Evolutionary conservation across 30 jellyfish, hydroid and myxozoan species (phyloP).

Genomic region (Pelagia noctiluca): DNA sequence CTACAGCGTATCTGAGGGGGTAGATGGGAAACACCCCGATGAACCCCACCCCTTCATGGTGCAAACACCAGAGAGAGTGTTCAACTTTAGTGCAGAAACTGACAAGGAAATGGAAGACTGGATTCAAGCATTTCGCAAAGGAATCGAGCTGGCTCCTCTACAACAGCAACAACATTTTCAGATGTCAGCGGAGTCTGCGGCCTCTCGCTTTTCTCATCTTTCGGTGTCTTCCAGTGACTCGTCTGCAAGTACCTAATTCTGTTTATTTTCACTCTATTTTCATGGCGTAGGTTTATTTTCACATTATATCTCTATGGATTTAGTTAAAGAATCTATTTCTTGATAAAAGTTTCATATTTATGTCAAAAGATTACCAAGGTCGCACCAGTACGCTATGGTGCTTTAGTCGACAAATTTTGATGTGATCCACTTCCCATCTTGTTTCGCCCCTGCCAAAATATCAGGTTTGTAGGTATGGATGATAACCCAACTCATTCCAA

Average conservation of each 20-base stretch:
- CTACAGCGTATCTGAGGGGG: conserved; percentile 73
- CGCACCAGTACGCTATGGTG: too few species aligned
- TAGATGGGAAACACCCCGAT: conserved; percentile 89
- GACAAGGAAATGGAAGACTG: conserved; percentile 73
- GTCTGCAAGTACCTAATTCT: background rate
- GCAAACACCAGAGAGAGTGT: conserved; percentile 72
- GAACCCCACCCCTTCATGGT: conserved; percentile 84
- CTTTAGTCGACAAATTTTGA: too few species aligned
- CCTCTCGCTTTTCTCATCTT: conserved; percentile 28
- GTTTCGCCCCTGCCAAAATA: too few species aligned
- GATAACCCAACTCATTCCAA: too few species aligned
- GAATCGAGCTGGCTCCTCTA: conserved; percentile 52
- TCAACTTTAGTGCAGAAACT: conserved; percentile 75
- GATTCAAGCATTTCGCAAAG: conserved; percentile 81
- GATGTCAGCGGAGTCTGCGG: conserved; percentile 35
- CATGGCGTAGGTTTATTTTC: too few species aligned
- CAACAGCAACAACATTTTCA: background rate
- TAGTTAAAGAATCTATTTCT: too few species aligned
- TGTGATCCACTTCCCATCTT: too few species aligned
- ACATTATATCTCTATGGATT: too few species aligned
- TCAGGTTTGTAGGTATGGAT: too few species aligned
- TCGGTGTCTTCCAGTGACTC: conserved; percentile 59
- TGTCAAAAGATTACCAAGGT: too few species aligned
- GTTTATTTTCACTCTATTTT: background rate
- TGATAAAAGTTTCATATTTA: too few species aligned